phyloP scores from a whole-genome alignment of 2,113 vertebrate species.

The Dolichotis patagonum region DNA sequence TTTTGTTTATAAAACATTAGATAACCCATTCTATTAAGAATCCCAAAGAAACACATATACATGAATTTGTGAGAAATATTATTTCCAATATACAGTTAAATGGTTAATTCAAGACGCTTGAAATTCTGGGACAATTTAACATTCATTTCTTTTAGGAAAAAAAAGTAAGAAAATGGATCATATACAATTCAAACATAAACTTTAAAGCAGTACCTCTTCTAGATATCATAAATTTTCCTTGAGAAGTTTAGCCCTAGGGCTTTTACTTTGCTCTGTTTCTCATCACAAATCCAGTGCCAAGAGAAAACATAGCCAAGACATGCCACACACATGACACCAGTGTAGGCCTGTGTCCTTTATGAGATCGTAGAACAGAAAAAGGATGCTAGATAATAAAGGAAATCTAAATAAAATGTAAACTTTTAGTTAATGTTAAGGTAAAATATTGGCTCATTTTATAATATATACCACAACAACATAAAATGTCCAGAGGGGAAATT shows the following conservation, averaged over 20 bases:
- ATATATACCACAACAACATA: not conserved
- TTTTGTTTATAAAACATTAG: not conserved
- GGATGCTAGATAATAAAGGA: too few relatives aligned
- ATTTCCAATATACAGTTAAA: not conserved
- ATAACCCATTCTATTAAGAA: not conserved
- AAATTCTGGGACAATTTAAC: not conserved
- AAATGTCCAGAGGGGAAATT: not conserved
- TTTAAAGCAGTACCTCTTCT: not conserved
- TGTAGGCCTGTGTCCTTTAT: fast-evolving
- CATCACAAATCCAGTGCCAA: too few relatives aligned
- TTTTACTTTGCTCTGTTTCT: not conserved
- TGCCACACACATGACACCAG: too few relatives aligned
- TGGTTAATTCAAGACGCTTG: not conserved
- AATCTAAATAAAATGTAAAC: not conserved
- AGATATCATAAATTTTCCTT: not conserved
- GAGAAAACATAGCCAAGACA: not conserved
- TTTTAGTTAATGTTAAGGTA: not conserved
- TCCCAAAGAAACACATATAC: not conserved
- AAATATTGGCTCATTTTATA: not conserved
- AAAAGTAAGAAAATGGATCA: not conserved
- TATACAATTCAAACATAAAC: not conserved
- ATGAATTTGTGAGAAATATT: not conserved
- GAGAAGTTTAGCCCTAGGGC: not conserved
- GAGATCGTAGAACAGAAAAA: not conserved
- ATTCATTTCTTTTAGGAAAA: not conserved